Base-by-base conservation (phyloP, 2,113 vertebrate species). In the Micronycteris hirsuta region DNA sequence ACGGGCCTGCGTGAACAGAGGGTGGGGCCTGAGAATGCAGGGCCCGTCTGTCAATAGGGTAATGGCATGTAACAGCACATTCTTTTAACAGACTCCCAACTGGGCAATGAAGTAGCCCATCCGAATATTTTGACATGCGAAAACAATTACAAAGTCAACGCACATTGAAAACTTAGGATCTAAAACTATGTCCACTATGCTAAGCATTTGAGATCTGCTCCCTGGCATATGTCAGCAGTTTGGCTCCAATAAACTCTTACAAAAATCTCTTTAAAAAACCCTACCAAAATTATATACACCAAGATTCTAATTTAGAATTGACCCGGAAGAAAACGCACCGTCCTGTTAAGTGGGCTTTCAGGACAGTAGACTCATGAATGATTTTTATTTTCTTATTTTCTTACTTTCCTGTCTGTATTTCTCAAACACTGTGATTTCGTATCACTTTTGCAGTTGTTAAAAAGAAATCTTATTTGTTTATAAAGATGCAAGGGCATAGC, bases 301-400 rank as follows among this genome's bases (percentile, higher is more conserved):
- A 74, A 41, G 31, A 7, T 52, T 78, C 47, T 78, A 78, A 77
- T 49, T n/a, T 36, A n/a, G 47, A 22, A 52, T 17, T 36, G 63
- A 61, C 22, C 12, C 47, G 3, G 28, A 49, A 45, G 31, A 68
- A 73, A 94, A 73, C 13, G n/a, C 3, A 45, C 15, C 56, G 19
- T 14, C 61, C 85, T 52, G 31, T 73, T 89, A 43, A 61, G 77
- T 28, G 36, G 81, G 52, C 76, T 84, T 84, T 87, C 63, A 47
- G 74, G 54, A 91, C 28, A 36, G 10, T 16, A 63, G 41, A 13
- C 43, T 43, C 54, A 84, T 10, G n/a, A 49, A 33, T 52, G 20
- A 80, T 45, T 85, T 86, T n/a, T 58, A 28, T 92, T 76, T 90
- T 89, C 56, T 82, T 65, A 7, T 36, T 91, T 56, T 68, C 78